Evolutionary conservation across 1,140 invertebrate genomes (phyloP), one percentile per base, ranked within the genome.

Genomic region (Hyles vespertilio): DNA sequence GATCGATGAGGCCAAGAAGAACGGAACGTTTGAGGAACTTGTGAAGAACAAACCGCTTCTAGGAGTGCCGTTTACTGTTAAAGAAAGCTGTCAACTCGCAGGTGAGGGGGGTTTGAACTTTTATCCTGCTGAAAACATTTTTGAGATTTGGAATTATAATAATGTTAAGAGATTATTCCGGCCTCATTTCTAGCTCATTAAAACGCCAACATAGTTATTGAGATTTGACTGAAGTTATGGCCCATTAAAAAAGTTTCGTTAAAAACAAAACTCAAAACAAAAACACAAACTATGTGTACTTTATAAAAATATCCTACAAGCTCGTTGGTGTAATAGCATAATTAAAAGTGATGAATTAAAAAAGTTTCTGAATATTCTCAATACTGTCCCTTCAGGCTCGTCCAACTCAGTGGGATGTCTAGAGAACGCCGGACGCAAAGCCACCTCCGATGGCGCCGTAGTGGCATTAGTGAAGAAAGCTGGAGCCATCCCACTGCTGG

Each of bases 1-100:
- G 3, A 78, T 94, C 0, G 73, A 86, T 11, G 92, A 92, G 0
- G 83, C 94, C 0, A 71, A 66, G 48, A 52, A 32, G 6, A 67
- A 56, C 43, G 83, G 80, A 1, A 60, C 45, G 1, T 59, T 63
- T 67, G 79, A 74, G 44, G 79, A 77, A 3, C 67, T 90, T 45
- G 65, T 93, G 0, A 72, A 85, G 48, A 74, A 82, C 3, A 91
- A 92, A 55, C 95, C 95, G 0, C 81, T 96, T 32, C 84, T 94
- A n/a, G 95, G 95, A 1, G 91, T 96, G n/a, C 95, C 95, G 0
- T 91, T 96, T 32, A 95, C 93, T 1, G 92, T 94, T 0, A 96
- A 96, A 74, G 94, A 95, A 71, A 92, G 92, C 47, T 93, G 93
- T 62, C 87, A 89, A 7, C 79, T 95, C 0, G 90, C 91, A 89